These are phyloP conservation scores for Cichlasoma orientale DNA, from an alignment of 2,797 vertebrate genomes.

Conservation along the genomic window DNA sequence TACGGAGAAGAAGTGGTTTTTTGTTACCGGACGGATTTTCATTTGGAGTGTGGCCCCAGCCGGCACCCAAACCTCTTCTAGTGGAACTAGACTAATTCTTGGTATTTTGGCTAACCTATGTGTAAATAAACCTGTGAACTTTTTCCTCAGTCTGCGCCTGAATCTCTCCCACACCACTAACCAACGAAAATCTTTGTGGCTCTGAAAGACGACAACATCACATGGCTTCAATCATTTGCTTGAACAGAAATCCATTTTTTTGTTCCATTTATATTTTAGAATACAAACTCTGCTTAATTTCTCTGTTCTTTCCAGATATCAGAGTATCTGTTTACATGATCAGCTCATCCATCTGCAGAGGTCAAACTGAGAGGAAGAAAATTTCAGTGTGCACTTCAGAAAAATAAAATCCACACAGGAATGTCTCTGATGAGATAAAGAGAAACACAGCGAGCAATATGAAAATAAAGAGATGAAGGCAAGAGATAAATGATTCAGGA, in stretches of 20 bases:
- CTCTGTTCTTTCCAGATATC: constrained; percentile 16
- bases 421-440: constrained; percentile 36
- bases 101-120: too few species aligned
- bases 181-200: too few species aligned
- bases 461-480: constrained; percentile 43
- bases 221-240: neutral
- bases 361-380: constrained; percentile 31
- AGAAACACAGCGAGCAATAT: constrained; percentile 31
- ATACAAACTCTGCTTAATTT: constrained; percentile 21
- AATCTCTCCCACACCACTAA: too few species aligned
- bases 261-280: neutral
- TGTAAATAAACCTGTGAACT: too few species aligned
- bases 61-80: too few species aligned
- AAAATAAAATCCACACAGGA: constrained; percentile 16
- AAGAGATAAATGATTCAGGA: constrained; percentile 23
- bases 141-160: too few species aligned
- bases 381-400: constrained; percentile 20
- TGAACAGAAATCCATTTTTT: constrained; percentile 21
- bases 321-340: constrained; percentile 50
- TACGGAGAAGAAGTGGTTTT: too few species aligned
- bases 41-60: too few species aligned
- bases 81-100: too few species aligned
- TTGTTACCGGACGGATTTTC: too few species aligned
- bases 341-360: constrained; percentile 34
- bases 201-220: too few species aligned